Evolutionary conservation across 1,140 invertebrate species (phyloP), one percentile per base, ranked within the genome.

Genomic region (Spodoptera frugiperda): DNA sequence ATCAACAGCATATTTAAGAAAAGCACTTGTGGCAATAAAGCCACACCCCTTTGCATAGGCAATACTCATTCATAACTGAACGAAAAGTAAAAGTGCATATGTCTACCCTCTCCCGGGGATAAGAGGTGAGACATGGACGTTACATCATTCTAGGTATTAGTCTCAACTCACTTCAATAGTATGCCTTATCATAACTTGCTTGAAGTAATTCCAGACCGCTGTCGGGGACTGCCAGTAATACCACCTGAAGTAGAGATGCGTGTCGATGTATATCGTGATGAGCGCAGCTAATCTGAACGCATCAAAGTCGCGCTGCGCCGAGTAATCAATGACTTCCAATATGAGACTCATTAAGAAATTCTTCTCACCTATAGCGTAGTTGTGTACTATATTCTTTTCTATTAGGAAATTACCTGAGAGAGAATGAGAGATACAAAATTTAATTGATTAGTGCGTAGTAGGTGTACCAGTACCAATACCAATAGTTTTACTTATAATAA

Each of bases 221-320:
- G 53, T 39, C 5, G 91, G 87, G 4, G 88, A 68, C 17, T 82
- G 73, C 91, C 91, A 94, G 51, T 91, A 93, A 59, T 89, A 91
- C 78, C 87, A 85, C 61, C 90, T 94, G 77, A 93, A 92, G 72
- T 90, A 88, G 4, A 84, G n/a, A 78, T 93, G 92, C 0, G 86
- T 78, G 76, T 70, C 76, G 9, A 90, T 19, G 54, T 94, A 93
- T 4, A 93, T 78, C 3, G 88, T 87, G 12, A 93, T 72, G 0
- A 94, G 77, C 10, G 83, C 84, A 2, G 90, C 85, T 10, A 93
- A 61, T 55, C 92, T 91, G 51, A 57, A 78, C 2, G 82, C 83
- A 44, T 76, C 59, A 63, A 90, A 94, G 8, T 90, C 83, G 1
- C 88, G 77, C 51, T 89, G 87, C 1, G 90, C 90, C 0, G 88